These are phyloP conservation scores for Drosophila bifasciata DNA, from an alignment of 1,140 invertebrate genomes.

Conservation along the genomic window DNA sequence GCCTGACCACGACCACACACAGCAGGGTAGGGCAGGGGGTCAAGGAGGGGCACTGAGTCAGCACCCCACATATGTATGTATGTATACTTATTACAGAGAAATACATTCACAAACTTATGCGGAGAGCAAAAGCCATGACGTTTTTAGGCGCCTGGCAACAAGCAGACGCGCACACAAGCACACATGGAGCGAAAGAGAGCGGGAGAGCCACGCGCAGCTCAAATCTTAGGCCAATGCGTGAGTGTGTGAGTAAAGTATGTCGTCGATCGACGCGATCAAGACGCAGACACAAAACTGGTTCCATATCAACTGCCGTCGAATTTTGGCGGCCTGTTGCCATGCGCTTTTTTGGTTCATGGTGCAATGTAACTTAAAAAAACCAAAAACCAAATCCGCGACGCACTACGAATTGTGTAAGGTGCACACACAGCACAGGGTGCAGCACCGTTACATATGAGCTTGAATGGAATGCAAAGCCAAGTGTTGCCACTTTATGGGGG, in stretches of 20 bases:
- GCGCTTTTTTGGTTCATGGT: conserved; percentile 30
- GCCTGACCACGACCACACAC: conserved; percentile 25
- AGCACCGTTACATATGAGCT: conserved; percentile 2
- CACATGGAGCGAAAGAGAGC: conserved; percentile 1
- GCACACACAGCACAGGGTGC: conserved; percentile 46
- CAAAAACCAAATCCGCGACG: conserved; percentile 32
- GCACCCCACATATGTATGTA: conserved; percentile 5
- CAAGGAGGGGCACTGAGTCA: conserved; percentile 35
- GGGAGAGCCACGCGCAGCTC: conserved; percentile 22
- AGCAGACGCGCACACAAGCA: conserved; percentile 8
- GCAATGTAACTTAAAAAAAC: conserved; percentile 49
- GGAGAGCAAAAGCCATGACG: conserved; percentile 65
- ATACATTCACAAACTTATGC: conserved; percentile 49
- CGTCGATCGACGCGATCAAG: conserved; percentile 42
- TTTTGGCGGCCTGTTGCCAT: conserved; percentile 59
- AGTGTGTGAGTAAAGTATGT: conserved; percentile 45
- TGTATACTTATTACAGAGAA: conserved; percentile 32
- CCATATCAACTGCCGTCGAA: conserved; percentile 55
- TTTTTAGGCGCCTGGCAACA: conserved; percentile 49
- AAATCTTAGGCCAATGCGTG: conserved; percentile 21
- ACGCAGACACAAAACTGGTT: conserved; percentile 49
- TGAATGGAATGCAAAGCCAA: conserved; percentile 33
- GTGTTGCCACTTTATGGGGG: conserved; percentile 8
- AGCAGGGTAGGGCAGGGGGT: conserved; percentile 6
- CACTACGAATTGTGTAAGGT: conserved; percentile 37